Base-by-base conservation (phyloP, 2,113 vertebrate species). In the Engraulis encrasicolus region DNA sequence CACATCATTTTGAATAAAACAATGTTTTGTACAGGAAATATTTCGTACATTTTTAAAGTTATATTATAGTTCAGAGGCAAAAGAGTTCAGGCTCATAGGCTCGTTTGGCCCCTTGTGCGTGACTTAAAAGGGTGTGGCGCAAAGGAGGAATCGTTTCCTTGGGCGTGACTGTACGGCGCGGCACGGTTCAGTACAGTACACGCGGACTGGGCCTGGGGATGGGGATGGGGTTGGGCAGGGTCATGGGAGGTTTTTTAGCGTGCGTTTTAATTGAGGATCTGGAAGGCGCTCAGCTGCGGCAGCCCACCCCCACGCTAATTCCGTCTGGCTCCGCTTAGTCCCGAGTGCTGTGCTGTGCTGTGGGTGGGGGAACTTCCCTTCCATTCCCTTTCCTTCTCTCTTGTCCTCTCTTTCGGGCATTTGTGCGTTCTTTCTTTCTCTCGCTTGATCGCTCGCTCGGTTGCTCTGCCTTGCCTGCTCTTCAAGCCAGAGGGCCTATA, bases 351-450 rank as follows among this genome's bases (percentile, higher is more conserved):
- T 71, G 61, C n/a, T 4, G 27, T 71, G 23, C 61, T 71, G 61
- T 71, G 61, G 61, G 61, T 71, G 61, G 61, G 61, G 61, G 61
- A 71, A 71, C 61, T 71, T 71, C 61, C 61, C 61, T 71, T 23
- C n/a, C 58, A 23, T 23, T 66, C n/a, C 27, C n/a, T 27, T 27
- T 11, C n/a, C 14, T 7, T 66, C n/a, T 66, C 58, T 66, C 7
- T 66, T 23, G 1, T 0, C 27, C 23, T 34, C 61, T 66, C 23
- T 66, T 11, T 66, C 61, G 20, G 6, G 20, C n/a, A 5, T n/a
- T 61, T 6, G n/a, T 6, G n/a, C 54, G 6, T n/a, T 61, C n/a
- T 27, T n/a, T 27, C 5, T 27, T n/a, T 27, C n/a, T 23, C 23
- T 61, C 54, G 6, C 6, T 12, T 2, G 1, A 2, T 27, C 58